Conservation (phyloP, 2,888 invertebrate species). For the Tachystola acroxantha region DNA sequence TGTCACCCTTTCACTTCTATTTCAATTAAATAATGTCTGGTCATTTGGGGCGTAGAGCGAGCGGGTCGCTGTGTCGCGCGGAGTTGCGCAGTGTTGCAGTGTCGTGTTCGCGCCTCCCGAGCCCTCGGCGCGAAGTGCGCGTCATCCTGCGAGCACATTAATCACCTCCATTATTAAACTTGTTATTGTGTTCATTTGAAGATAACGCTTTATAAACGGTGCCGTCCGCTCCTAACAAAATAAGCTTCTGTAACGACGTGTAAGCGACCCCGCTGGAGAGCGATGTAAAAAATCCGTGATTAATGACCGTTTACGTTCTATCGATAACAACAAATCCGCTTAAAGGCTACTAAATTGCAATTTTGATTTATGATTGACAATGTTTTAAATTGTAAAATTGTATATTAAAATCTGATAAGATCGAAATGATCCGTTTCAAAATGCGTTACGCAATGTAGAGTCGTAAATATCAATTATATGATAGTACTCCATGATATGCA, state of each 20-base stretch:
- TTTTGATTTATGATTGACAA: conserved; percentile 3
- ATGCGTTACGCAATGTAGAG: too few relatives aligned
- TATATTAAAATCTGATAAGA: not conserved
- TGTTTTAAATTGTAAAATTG: not conserved
- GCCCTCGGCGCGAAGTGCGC: conserved; percentile 62
- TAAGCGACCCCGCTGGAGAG: conserved; percentile 55
- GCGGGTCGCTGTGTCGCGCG: conserved; percentile 16
- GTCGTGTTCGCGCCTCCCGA: conserved; percentile 58
- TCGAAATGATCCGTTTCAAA: too few relatives aligned
- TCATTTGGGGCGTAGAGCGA: conserved; percentile 65
- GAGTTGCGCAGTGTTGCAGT: conserved; percentile 22
- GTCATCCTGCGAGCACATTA: conserved; percentile 75
- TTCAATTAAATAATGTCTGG: conserved; percentile 79
- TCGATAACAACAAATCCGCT: conserved; percentile 44
- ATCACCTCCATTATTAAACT: conserved; percentile 75
- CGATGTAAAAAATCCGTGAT: conserved; percentile 52
- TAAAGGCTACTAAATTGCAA: conserved; percentile 13
- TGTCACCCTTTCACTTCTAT: conserved; percentile 75
- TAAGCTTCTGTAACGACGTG: conserved; percentile 74
- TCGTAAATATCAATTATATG: too few relatives aligned
- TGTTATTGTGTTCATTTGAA: conserved; percentile 76
- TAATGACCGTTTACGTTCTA: conserved; percentile 42
- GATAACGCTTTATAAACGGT: conserved; percentile 77
- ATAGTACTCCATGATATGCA: too few relatives aligned
- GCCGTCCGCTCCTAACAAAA: conserved; percentile 69